phyloP scores from a whole-genome alignment of 2,797 vertebrate genomes.

The Scolopax bukidnonensis region DNA sequence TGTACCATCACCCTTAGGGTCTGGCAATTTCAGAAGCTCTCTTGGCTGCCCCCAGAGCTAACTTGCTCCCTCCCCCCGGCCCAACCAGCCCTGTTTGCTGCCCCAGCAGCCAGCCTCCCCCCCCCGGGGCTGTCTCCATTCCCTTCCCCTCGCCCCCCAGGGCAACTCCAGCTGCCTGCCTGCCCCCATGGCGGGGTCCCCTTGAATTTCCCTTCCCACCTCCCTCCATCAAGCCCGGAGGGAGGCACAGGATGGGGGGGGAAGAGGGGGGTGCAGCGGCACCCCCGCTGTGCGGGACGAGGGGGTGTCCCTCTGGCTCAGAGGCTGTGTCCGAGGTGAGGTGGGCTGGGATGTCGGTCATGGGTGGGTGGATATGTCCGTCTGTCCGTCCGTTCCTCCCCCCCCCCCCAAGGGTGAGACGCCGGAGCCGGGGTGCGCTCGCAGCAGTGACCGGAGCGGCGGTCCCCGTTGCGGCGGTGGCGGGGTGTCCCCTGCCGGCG shows the following conservation, averaged over 20 bases:
- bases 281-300: neutral
- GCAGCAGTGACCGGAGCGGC: neutral
- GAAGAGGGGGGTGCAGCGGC: fast-evolving
- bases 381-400: neutral
- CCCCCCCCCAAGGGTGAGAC: neutral
- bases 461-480: neutral
- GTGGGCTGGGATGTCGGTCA: neutral
- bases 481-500: neutral
- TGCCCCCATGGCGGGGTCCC: fast-evolving
- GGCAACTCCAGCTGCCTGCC: neutral
- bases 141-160: neutral
- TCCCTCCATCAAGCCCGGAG: neutral
- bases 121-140: fast-evolving
- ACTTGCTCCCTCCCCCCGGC: fast-evolving
- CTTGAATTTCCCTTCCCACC: neutral
- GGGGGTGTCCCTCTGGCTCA: neutral
- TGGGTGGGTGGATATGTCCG: neutral
- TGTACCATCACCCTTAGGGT: fast-evolving
- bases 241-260: fast-evolving
- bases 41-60: neutral
- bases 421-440: neutral
- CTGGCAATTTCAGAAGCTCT: neutral
- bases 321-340: neutral
- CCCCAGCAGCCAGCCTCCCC: neutral
- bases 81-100: neutral